Conservation (phyloP, 2,888 invertebrate genomes). For the Diarsia brunnea region DNA sequence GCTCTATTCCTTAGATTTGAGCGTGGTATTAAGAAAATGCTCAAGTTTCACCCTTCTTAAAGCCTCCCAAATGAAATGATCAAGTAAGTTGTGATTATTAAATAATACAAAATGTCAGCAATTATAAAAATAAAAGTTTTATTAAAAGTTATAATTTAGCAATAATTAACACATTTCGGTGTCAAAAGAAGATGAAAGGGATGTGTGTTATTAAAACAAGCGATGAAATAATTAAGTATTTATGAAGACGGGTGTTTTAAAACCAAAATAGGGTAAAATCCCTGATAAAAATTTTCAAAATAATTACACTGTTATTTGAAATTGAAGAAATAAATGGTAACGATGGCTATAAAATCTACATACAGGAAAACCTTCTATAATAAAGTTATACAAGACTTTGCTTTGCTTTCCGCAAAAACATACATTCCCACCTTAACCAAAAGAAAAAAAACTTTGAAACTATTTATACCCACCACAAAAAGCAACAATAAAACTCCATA, state of each 20-base stretch:
- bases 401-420: background rate
- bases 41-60: accelerated
- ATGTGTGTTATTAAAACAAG: conserved; percentile 46
- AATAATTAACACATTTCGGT: conserved; percentile 63
- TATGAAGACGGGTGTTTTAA: conserved; percentile 8
- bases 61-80: background rate
- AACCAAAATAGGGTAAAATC: background rate
- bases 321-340: background rate
- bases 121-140: conserved; percentile 50
- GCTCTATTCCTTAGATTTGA: background rate
- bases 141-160: conserved; percentile 48
- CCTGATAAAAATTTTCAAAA: background rate
- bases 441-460: background rate
- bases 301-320: background rate
- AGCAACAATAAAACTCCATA: conserved; percentile 40
- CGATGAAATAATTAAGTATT: conserved; percentile 44
- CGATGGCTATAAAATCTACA: background rate
- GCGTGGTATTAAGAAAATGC: background rate
- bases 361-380: background rate
- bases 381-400: background rate
- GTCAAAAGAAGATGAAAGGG: conserved; percentile 48
- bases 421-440: background rate
- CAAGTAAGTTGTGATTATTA: background rate
- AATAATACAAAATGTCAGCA: conserved; percentile 9
- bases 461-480: conserved; percentile 20